Base-by-base conservation (phyloP, 2,888 invertebrate species). In the Acleris emargana region DNA sequence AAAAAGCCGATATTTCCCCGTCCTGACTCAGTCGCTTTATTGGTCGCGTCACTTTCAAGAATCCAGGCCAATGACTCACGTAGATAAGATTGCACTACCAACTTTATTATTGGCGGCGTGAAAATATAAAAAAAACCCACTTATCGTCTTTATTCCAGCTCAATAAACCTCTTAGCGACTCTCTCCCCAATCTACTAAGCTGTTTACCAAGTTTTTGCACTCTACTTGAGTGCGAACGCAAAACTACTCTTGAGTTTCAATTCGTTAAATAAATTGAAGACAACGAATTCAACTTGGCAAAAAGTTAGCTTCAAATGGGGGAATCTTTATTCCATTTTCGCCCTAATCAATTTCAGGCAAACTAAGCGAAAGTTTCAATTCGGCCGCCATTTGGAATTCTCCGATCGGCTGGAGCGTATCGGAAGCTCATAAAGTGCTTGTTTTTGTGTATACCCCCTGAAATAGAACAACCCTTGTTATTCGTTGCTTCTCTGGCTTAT, bases 301-400 rank as follows among this genome's bases (percentile, higher is more conserved):
- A 70, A 71, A 72, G 54, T 72, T 72, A 64, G 62, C 66, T 69
- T 66, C 61, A 68, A 68, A 69, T 67, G 69, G 68, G 70, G 69
- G 69, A 73, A 78, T 78, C 69, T 73, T 73, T 72, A 75, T 80
- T 79, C 72, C 75, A 78, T 81, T 83, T 83, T 75, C 71, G 74
- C 75, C 72, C 79, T 80, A 83, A 84, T 85, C 85, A 84, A 84
- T 84, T 84, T 78, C 79, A 74, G 79, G 78, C 71, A 79, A 84
- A 83, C 78, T 80, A 81, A 83, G 81, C 82, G 76, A 86, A 85
- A 87, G 81, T 84, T 86, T 82, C 83, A 83, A 83, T 86, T 86
- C 77, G 73, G 77, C 62, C 69, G 71, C 78, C 78, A 81, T 86
- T 84, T 78, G 73, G 72, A 76, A 77, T 78, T 73, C 73, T 72